Percentiles rank a stretch among this genome's conserved stretches.
Conservation (phyloP, 2,797 vertebrate genomes). For the Muscicapa striata region DNA sequence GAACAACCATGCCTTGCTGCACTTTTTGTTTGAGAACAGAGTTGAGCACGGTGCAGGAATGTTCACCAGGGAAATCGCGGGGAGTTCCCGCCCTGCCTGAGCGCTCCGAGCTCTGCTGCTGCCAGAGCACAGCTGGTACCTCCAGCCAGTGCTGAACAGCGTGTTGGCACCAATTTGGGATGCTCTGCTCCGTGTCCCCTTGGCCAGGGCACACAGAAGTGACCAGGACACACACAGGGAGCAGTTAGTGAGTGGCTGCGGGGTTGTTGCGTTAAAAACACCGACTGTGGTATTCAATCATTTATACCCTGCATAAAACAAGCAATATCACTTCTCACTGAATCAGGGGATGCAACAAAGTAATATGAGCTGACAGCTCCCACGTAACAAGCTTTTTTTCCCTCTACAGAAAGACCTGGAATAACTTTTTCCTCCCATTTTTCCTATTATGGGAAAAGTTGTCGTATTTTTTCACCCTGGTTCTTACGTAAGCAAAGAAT, state of each 20-base stretch:
- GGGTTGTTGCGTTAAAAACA: not conserved
- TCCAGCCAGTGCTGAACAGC: not conserved
- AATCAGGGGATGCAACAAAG: not conserved
- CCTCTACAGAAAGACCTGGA: not conserved
- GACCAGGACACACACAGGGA: not conserved
- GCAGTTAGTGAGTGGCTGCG: not conserved
- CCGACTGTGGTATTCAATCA: not conserved
- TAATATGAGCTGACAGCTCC: conserved; percentile 12
- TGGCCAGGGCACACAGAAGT: not conserved
- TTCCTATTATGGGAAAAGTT: not conserved
- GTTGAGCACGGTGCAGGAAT: not conserved
- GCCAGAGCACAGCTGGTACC: not conserved
- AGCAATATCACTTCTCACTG: not conserved
- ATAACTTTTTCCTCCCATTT: conserved; percentile 14
- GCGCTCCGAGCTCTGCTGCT: not conserved
- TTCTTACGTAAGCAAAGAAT: not conserved
- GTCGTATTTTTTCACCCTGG: not conserved
- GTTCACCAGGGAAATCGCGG: not conserved
- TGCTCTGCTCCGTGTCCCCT: not conserved
- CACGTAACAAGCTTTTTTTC: not conserved
- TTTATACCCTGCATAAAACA: conserved; percentile 1
- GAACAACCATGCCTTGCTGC: not conserved
- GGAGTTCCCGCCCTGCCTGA: not conserved
- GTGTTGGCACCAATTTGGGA: not conserved
- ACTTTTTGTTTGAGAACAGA: not conserved